Base-by-base conservation (phyloP, 2,797 vertebrate genomes). In the Phoebastria nigripes region DNA sequence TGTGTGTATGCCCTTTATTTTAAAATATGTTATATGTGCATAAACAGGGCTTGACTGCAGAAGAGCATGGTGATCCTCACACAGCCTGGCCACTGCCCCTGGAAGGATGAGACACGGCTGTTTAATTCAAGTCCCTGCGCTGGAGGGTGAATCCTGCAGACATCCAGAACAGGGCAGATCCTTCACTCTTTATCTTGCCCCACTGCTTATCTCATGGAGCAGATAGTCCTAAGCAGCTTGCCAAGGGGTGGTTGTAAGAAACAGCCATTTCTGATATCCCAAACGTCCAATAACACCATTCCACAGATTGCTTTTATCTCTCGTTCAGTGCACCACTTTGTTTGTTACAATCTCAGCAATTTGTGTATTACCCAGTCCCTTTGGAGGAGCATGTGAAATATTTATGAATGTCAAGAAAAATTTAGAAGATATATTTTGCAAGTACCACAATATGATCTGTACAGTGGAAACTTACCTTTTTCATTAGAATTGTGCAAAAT, bases 321-420 rank as follows among this genome's bases (percentile, higher is more conserved):
- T 67, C 5, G 1, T 87, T 69, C 81, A 76, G 71, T 6, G 5
- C 39, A 84, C 5, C 44, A 79, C 55, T 63, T 92, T 91, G 15
- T 91, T 91, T 74, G 46, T 33, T 92, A 71, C 69, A 82, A 69
- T 91, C 66, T 85, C 83, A 93, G 87, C 81, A 88, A 86, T 82
- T 87, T 88, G 42, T 88, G 35, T 87, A 78, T 77, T 96, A 69
- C 4, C 15, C 22, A 52, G 37, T 80, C 74, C n/a, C 47, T 92
- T 73, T 63, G 67, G 55, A 92, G n/a, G 24, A 87, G 19, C 18
- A 35, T 18, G 20, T 90, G 73, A 95, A 96, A 91, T 88, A 94
- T 96, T 97, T 89, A 93, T 94, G 81, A 94, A 84, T 67, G 52
- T 51, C 33, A 90, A 85, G 81, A 80, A 94, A 82, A 93, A 51